Base-by-base conservation (phyloP, 2,888 invertebrate genomes). In the Ferrisia virgata region DNA sequence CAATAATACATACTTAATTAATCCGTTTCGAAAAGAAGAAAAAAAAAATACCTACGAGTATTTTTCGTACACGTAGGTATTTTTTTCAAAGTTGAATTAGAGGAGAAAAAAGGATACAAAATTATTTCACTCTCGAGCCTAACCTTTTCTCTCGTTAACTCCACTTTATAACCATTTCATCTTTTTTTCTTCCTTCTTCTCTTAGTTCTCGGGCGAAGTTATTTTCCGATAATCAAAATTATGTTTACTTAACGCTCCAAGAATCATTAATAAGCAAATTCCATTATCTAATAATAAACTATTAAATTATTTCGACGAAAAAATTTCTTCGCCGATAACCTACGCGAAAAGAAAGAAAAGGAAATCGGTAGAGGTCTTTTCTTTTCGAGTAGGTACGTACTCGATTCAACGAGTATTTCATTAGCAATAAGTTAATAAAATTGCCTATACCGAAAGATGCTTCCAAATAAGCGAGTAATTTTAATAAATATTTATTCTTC, bases 241-340 rank as follows among this genome's bases (percentile, higher is more conserved):
- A 25, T 25, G 33, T 72, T 72, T 72, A 33, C 33, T 72, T 33
- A 33, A 72, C 58, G 58, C 58, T 64, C 58, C 25, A 64, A 28
- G 28, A 64, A 64, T 64, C 72, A 72, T 72, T 33, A 72, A 72
- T 33, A n/a, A 31, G 33, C 15, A 33, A 72, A 72, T 72, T 72
- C 72, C 33, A 72, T 72, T 72, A 31, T 33, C 33, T 25, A 31
- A 25, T 25, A 8, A 58, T 22, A 58, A 72, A 33, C 72, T 72
- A 72, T 72, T 72, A 72, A 72, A 72, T 72, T 72, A 72, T 72
- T 72, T n/a, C 33, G 72, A 33, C 22, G 33, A n/a, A 72, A 33
- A 64, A 64, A 28, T 13, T 28, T 11, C 11, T 28, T 64, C 25
- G 1, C 15, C 33, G 28, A 47, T 47, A 47, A 47, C 47, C 47